Conservation (phyloP, 2,113 vertebrate species). For the Aleadryas rufinucha region DNA sequence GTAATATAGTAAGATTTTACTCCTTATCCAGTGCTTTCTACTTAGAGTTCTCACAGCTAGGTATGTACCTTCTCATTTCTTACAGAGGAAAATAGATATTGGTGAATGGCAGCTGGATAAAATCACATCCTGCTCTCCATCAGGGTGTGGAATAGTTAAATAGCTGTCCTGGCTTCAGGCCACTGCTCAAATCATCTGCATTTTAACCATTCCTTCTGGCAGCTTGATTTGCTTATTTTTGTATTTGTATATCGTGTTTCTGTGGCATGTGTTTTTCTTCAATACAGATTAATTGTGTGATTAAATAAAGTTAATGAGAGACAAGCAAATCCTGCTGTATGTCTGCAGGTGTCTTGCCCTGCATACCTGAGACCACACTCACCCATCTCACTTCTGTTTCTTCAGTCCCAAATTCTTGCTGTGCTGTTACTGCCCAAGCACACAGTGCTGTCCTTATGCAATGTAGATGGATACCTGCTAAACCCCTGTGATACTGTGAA, state of each 20-base stretch:
- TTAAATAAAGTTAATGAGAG: neutral
- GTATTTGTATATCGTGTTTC: accelerated
- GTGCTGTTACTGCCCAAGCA: neutral
- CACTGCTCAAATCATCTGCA: neutral
- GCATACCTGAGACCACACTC: neutral
- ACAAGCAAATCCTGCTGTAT: neutral
- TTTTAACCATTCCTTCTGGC: neutral
- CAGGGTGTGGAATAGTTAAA: neutral
- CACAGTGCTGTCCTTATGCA: neutral
- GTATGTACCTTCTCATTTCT: neutral
- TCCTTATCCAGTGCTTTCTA: neutral
- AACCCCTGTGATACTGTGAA: neutral
- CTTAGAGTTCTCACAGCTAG: neutral
- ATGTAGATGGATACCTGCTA: neutral
- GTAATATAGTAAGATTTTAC: neutral
- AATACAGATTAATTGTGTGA: neutral
- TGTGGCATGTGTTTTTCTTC: neutral
- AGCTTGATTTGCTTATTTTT: neutral
- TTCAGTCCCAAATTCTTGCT: neutral
- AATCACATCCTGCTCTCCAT: neutral
- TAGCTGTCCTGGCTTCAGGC: neutral
- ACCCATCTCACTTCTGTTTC: neutral
- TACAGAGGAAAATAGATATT: neutral
- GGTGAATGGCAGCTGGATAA: neutral
- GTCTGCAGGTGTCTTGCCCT: neutral